Evolutionary conservation across 2,888 invertebrate species (phyloP), one percentile per base, ranked within the genome.

Genomic region (Acrocyrtus sp.): DNA sequence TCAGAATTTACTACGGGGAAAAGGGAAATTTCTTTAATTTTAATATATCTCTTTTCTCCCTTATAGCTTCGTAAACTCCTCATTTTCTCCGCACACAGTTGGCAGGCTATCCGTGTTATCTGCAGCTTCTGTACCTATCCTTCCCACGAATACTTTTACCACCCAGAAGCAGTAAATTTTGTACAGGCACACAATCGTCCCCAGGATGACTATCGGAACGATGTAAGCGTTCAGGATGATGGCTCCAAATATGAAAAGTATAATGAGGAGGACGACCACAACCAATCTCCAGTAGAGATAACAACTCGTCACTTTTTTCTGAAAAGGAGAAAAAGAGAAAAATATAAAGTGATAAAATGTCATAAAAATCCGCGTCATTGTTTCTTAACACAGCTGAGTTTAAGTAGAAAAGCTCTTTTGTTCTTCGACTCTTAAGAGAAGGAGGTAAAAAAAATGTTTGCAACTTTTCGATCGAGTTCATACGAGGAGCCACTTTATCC

Each of bases 91-190:
- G 51, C 72, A 75, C 4, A 75, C 72, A 26, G 75, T 75, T 58
- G 70, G 75, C 53, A 75, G 68, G 26, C 74, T 75, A 47, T 63
- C 72, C 53, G 75, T 34, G 54, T 72, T 70, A 17, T 58, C 62
- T 29, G 69, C 67, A 22, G 50, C 34, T 21, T 53, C 69, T 10
- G 73, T 74, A n/a, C 74, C 77, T 12, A 77, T 75, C 27, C 66
- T 62, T 2, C 43, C 53, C 41, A 77, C 74, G 27, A 67, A 77
- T 3, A 68, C 63, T 51, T 73, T 75, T 12, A 75, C 74, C 53
- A 77, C 75, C 75, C 75, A 77, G 60, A 69, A 77, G 57, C 75
- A 73, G 58, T 77, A 77, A 15, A 70, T 17, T 73, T 77, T 77
- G 61, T 72, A 77, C 15, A 54, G 24, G 34, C 51, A 29, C 19